A percentile compares a stretch with the other conserved stretches of the same genome.
phyloP scores from a whole-genome alignment of 2,888 invertebrate genomes.

The Chrysolina haemoptera region DNA sequence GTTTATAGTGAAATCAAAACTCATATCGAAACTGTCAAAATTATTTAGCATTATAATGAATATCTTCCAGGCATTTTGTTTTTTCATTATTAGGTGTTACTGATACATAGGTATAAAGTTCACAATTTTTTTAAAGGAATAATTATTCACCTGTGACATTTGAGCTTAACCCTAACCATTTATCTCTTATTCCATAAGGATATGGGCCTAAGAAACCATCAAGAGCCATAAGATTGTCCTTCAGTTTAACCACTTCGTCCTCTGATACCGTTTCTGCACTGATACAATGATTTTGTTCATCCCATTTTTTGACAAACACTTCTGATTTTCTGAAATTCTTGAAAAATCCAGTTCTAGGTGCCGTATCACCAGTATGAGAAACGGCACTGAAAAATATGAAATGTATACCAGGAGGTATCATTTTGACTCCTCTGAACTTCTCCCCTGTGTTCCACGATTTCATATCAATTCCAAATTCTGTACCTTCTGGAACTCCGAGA shows the following conservation, averaged over 20 bases:
- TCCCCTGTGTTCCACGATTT: slow-evolving; percentile 92
- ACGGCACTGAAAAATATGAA: slow-evolving; percentile 90
- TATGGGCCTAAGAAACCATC: slow-evolving; percentile 91
- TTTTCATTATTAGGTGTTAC: too few relatives aligned
- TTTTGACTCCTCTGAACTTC: slow-evolving; percentile 95
- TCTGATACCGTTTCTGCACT: slow-evolving; percentile 77
- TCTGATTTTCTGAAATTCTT: slow-evolving; percentile 87
- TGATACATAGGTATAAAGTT: too few relatives aligned
- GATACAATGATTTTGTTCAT: slow-evolving; percentile 83
- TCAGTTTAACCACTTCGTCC: slow-evolving; percentile 77
- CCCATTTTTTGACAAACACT: slow-evolving; percentile 91
- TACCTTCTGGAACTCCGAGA: slow-evolving; percentile 89
- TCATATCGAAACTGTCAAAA: too few relatives aligned
- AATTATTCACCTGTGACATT: slow-evolving; percentile 74
- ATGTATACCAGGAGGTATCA: slow-evolving; percentile 98
- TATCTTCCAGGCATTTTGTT: too few relatives aligned
- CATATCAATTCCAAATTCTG: slow-evolving; percentile 97
- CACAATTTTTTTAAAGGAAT: neutral
- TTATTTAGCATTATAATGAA: too few relatives aligned
- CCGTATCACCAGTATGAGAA: slow-evolving; percentile 74
- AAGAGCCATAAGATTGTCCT: slow-evolving; percentile 79
- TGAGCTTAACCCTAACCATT: slow-evolving; percentile 86
- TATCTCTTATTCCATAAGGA: slow-evolving; percentile 89
- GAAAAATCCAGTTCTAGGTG: slow-evolving; percentile 81
- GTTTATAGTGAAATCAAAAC: too few relatives aligned